Conservation (phyloP, 2,797 vertebrate genomes). For the Acanthurus tractus region DNA sequence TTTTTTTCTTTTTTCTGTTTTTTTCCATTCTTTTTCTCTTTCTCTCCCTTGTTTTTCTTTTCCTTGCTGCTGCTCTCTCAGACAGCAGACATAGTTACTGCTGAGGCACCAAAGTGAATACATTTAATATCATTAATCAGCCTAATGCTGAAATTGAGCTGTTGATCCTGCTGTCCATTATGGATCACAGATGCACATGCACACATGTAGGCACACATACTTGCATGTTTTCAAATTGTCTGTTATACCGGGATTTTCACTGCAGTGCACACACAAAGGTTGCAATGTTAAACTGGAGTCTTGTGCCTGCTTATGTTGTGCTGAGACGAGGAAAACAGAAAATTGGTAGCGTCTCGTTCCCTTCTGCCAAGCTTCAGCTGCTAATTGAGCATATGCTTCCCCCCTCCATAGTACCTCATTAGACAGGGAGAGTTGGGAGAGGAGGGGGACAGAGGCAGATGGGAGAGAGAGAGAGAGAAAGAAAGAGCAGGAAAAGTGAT, state of each 20-base stretch:
- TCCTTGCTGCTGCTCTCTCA: slow-evolving; percentile 1
- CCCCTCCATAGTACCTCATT: slow-evolving; percentile 64
- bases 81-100: neutral
- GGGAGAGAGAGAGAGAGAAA: neutral
- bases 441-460: neutral
- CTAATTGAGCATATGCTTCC: slow-evolving; percentile 72
- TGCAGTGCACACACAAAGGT: slow-evolving; percentile 10
- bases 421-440: slow-evolving; percentile 19
- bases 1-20: neutral
- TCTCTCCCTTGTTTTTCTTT: neutral
- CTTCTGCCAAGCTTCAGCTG: slow-evolving; percentile 58
- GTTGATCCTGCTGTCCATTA: neutral
- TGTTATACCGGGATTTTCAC: neutral
- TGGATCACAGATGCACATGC: neutral
- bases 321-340: slow-evolving; percentile 57
- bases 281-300: slow-evolving; percentile 20
- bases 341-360: slow-evolving; percentile 57
- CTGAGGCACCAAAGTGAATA: neutral
- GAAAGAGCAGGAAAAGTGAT: slow-evolving; percentile 7
- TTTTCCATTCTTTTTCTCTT: neutral
- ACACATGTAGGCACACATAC: slow-evolving; percentile 4
- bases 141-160: neutral
- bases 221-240: slow-evolving; percentile 10
- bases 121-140: slow-evolving; percentile 9
- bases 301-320: slow-evolving; percentile 30